A percentile compares a stretch with the other conserved stretches of the same genome.
These are phyloP conservation scores for Champsocephalus esox DNA, from an alignment of 2,797 vertebrate species.

Conservation along the genomic window DNA sequence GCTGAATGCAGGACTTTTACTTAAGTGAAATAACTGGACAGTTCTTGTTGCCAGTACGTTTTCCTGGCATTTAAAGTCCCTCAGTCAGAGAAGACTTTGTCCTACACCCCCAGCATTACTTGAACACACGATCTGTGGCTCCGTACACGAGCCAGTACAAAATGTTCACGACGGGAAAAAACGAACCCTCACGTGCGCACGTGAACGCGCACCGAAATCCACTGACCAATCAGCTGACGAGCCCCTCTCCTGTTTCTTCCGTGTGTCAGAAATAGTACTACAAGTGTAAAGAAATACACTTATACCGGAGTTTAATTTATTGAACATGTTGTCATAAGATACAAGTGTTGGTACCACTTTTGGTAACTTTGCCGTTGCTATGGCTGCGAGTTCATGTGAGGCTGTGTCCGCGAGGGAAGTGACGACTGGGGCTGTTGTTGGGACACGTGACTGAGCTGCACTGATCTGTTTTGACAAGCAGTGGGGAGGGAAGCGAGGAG, in stretches of 20 bases:
- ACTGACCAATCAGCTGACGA: conserved; percentile 67
- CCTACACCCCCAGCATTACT: neutral
- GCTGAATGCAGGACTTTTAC: too few species aligned
- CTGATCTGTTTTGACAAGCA: conserved; percentile 91
- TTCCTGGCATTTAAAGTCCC: neutral
- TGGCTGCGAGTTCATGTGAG: conserved; percentile 81
- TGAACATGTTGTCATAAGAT: neutral
- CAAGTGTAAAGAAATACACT: rapidly evolving
- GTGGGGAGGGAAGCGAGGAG: conserved; percentile 71
- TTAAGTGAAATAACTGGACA: too few species aligned
- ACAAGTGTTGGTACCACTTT: conserved; percentile 36
- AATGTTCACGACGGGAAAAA: conserved; percentile 70
- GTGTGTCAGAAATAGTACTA: neutral
- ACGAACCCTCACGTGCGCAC: conserved; percentile 68
- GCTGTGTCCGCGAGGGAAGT: conserved; percentile 78
- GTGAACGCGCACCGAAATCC: conserved; percentile 59
- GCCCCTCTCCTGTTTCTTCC: neutral
- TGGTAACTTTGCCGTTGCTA: conserved; percentile 76
- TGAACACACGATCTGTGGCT: conserved; percentile 30
- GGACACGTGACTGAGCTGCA: conserved; percentile 89
- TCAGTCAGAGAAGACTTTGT: neutral
- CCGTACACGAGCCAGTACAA: conserved; percentile 57
- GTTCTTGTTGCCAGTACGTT: neutral
- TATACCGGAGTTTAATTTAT: rapidly evolving
- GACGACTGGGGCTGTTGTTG: conserved; percentile 85